Base-by-base conservation (phyloP, 2,888 invertebrate genomes). In the Girardia tigrina region DNA sequence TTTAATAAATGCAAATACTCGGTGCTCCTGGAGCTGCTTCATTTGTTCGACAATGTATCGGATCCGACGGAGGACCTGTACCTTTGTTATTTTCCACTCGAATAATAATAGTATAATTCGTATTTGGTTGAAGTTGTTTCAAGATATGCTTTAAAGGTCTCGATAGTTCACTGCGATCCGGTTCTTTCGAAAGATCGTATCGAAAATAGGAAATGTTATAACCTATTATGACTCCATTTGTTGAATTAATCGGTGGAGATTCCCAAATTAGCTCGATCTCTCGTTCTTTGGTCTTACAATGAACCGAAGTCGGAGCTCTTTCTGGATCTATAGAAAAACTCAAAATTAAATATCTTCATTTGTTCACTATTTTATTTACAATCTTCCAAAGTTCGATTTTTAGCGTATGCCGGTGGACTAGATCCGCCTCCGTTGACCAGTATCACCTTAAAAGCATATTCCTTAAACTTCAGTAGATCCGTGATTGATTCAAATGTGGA, bases 51-150 rank as follows among this genome's bases (percentile, higher is more conserved):
- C 75, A 75, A 29, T 20, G 8, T 6, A 76, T 6, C 8, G 8
- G 14, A 6, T 23, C 4, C 20, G 75, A 75, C 6, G 75, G 26
- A 8, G 75, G 75, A 26, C 75, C 75, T 14, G n/a, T 6, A 26
- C 75, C 75, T 23, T 75, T 75, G 14, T 23, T 26, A 74, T 75
- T 75, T 8, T 8, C 28, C 4, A 73, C 75, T n/a, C 23, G n/a
- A 28, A 75, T 23, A 29, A 26, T 20, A n/a, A 75, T 76, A 23
- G 75, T 76, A 27, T 75, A 75, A 23, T 75, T 75, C 8, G 75
- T 75, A 28, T 14, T 75, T 12, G 74, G 28, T 20, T 4, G 8
- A 6, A 75, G 75, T 8, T 36, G 29, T 4, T 26, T 26, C 4
- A 75, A 20, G 75, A 14, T 23, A n/a, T 26, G n/a, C n/a, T n/a